phyloP scores from a whole-genome alignment of 2,888 invertebrate genomes.

The Seira sanloemensis region DNA sequence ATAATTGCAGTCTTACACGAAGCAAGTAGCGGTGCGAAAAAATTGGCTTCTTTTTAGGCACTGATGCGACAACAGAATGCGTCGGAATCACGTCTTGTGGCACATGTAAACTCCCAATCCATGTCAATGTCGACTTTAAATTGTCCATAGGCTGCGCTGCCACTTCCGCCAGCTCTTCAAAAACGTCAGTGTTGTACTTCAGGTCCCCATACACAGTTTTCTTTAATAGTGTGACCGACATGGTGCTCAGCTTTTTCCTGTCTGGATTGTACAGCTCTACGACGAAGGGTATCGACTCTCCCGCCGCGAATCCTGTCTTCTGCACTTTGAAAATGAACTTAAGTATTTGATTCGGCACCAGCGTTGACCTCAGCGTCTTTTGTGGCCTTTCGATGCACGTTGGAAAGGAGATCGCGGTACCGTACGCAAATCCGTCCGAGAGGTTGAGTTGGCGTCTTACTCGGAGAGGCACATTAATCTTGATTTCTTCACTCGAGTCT shows the following conservation, averaged over 20 bases:
- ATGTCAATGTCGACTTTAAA: constrained; percentile 33
- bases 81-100: constrained; percentile 41
- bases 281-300: constrained; percentile 42
- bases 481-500: background rate
- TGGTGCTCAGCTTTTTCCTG: constrained; percentile 2
- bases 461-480: constrained; percentile 20
- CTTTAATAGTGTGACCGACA: constrained; percentile 30
- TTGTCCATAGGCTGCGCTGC: constrained; percentile 3
- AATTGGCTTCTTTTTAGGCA: constrained; percentile 39
- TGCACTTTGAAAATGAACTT: constrained; percentile 41
- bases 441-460: constrained; percentile 29
- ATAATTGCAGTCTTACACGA: constrained; percentile 15
- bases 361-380: constrained; percentile 21
- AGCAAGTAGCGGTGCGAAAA: constrained; percentile 46
- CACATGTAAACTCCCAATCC: constrained; percentile 49
- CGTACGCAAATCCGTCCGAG: constrained; percentile 37
- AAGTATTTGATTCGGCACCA: constrained; percentile 11
- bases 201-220: constrained; percentile 44
- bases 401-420: constrained; percentile 25
- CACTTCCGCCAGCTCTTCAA: constrained; percentile 42
- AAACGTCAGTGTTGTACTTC: constrained; percentile 38
- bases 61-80: constrained; percentile 40
- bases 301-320: constrained; percentile 39
- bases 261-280: constrained; percentile 42
- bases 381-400: constrained; percentile 38